Base-by-base conservation (phyloP, 2,113 vertebrate genomes). In the Bagarius yarrelli region DNA sequence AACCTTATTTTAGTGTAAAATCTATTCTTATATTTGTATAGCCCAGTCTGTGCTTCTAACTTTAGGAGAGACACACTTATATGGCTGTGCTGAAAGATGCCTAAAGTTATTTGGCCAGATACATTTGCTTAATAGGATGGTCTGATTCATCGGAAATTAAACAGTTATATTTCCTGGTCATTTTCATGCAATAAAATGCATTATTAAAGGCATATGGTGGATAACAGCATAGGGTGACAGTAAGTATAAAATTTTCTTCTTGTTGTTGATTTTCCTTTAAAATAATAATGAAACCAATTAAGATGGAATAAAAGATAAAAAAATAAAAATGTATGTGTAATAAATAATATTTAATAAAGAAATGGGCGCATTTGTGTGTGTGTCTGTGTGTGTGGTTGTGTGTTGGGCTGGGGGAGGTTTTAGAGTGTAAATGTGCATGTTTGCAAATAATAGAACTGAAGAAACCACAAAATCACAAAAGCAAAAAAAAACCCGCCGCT, bases 251-350 rank as follows among this genome's bases (percentile, higher is more conserved):
- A 69, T 40, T 4, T 40, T 40, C 6, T 40, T 40, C 6, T 40
- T 40, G 6, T 6, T n/a, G n/a, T n/a, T n/a, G n/a, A n/a, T n/a
- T n/a, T n/a, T n/a, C n/a, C n/a, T n/a, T n/a, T n/a, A n/a, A n/a
- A n/a, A n/a, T n/a, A n/a, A n/a, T 77, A 71, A 64, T 70, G 47
- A 75, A 40, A 40, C 34, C 21, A 61, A 25, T 63, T 55, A 83
- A 59, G 47, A 5, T 50, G n/a, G 27, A 56, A 36, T 23, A 30
- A 36, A 50, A 23, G 6, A 13, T 61, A 12, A 23, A 23, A 34
- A 40, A 18, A 67, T 18, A 12, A 2, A 6, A 6, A 44, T 19
- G 12, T n/a, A 14, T 1, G 1, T 5, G 1, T 21, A 40, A 6
- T 44, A 67, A 5, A 23, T 12, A 19, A 13, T 34, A 21, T 66